Conservation (phyloP, 2,888 invertebrate genomes). For the Dendrolimus houi region DNA sequence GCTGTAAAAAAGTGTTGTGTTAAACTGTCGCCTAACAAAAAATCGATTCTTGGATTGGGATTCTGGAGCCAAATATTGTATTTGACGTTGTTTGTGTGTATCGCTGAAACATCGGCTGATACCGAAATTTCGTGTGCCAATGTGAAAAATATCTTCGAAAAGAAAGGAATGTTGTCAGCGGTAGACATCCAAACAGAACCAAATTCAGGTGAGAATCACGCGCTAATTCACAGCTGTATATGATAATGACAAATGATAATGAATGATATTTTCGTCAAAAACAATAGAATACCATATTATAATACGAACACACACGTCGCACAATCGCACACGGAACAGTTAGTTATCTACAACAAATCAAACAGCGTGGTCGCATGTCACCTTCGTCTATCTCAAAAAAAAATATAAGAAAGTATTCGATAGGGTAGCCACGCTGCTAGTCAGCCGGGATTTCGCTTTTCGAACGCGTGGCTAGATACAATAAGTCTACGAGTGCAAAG, state of each 20-base stretch:
- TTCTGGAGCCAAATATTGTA: conserved; percentile 64
- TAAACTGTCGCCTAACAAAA: conserved; percentile 68
- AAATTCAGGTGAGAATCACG: conserved; percentile 68
- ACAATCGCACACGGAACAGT: not conserved
- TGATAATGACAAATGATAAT: conserved; percentile 47
- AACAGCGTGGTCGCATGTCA: not conserved
- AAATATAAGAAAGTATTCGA: not conserved
- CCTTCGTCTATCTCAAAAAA: not conserved
- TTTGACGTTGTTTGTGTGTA: conserved; percentile 57
- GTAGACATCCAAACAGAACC: conserved; percentile 67
- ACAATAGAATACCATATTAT: not conserved
- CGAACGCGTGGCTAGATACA: too few relatives aligned
- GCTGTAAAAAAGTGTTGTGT: conserved; percentile 70
- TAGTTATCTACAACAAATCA: not conserved
- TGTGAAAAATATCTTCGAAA: conserved; percentile 67
- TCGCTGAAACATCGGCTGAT: conserved; percentile 47
- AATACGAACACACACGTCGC: not conserved
- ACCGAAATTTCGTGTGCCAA: conserved; percentile 64
- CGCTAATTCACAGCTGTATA: conserved; percentile 33
- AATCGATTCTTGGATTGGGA: conserved; percentile 72
- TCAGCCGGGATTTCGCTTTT: too few relatives aligned
- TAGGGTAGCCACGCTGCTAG: not conserved
- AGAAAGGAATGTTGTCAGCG: conserved; percentile 66
- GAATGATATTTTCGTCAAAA: conserved; percentile 22
- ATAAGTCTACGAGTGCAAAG: too few relatives aligned